A percentile compares a stretch with the other conserved stretches of the same genome.
phyloP scores from a whole-genome alignment of 2,113 vertebrate species.

The Cololabis saira region DNA sequence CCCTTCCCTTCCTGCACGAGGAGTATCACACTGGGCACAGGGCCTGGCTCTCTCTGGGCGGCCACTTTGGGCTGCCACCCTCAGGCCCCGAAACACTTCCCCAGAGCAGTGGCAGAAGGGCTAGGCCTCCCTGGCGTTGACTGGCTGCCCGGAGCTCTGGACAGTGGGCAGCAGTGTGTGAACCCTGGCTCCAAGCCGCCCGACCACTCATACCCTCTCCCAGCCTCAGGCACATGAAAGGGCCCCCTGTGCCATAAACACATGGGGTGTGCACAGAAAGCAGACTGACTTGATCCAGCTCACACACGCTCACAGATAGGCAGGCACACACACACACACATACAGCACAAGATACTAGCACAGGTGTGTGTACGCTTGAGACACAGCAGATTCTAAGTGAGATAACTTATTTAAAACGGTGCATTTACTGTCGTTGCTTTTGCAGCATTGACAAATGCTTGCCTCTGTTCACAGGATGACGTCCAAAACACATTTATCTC shows the following conservation, averaged over 20 bases:
- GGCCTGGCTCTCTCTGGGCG: slow-evolving; percentile 77
- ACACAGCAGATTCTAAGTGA: slow-evolving; percentile 38
- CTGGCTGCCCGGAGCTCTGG: slow-evolving; percentile 80
- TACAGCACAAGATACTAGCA: slow-evolving; percentile 13
- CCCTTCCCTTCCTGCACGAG: slow-evolving; percentile 49
- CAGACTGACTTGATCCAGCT: slow-evolving; percentile 50
- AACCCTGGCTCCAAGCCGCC: slow-evolving; percentile 81
- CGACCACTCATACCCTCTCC: slow-evolving; percentile 85
- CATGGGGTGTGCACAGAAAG: slow-evolving; percentile 70
- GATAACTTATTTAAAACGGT: slow-evolving; percentile 34
- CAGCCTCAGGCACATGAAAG: slow-evolving; percentile 83
- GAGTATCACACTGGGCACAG: slow-evolving; percentile 60
- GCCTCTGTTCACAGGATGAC: slow-evolving; percentile 41
- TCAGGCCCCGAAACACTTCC: slow-evolving; percentile 80
- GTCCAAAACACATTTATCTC: slow-evolving; percentile 52
- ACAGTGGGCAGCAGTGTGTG: slow-evolving; percentile 84
- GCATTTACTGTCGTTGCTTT: slow-evolving; percentile 47
- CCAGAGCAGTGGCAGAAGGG: slow-evolving; percentile 78
- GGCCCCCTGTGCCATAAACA: slow-evolving; percentile 82
- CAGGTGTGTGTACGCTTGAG: slow-evolving; percentile 38
- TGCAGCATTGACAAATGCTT: slow-evolving; percentile 26
- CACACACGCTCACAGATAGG: slow-evolving; percentile 21
- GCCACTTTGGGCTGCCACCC: slow-evolving; percentile 79
- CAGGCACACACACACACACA: slow-evolving; percentile 20
- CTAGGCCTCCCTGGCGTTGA: slow-evolving; percentile 83